Base-by-base conservation (phyloP, 1,140 invertebrate species). In the Bacillus rossius region DNA sequence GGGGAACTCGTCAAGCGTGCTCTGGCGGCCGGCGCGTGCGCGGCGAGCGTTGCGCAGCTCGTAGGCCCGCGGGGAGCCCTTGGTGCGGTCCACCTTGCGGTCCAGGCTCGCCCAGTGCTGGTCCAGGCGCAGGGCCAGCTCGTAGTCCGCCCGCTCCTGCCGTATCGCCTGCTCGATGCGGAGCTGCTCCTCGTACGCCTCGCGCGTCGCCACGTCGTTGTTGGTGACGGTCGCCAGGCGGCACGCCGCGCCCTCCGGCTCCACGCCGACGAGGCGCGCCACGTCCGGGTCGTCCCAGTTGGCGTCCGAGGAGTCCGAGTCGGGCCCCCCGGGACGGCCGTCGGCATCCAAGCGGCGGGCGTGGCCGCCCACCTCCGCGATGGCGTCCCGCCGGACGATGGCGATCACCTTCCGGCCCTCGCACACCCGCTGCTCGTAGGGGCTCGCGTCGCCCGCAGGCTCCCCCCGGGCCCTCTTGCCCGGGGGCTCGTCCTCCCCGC, bases 71-170 rank as follows among this genome's bases (percentile, higher is more conserved):
- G 25, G 2, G 2, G 53, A 55, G 3, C 53, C 53, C 29, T 40
- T 55, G 7, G 37, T 40, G 22, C 53, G 38, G 37, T 55, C 53
- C 3, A 55, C 53, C n/a, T 23, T 55, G 8, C 38, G 38, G 14
- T 55, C 53, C 3, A 42, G 40, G 17, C 13, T 17, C 13, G 25
- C 52, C 52, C 52, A 55, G 16, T 55, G 38, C 16, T 23, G 14
- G n/a, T 55, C 38, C 5, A 55, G 43, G 14, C 52, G 34, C 10
- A 38, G 13, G 5, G 52, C 52, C 13, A 55, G 19, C 38, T 55
- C 52, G 14, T 23, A 55, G 20, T 55, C 52, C 43, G 52, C 37
- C 22, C 19, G 53, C 16, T 54, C 51, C 51, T 54, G 51, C 17
- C 14, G 26, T 1, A 55, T n/a, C 16, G 20, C 13, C n/a, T 17